These are phyloP conservation scores for Labeo catla DNA, from an alignment of 2,113 vertebrate species.

Conservation along the genomic window DNA sequence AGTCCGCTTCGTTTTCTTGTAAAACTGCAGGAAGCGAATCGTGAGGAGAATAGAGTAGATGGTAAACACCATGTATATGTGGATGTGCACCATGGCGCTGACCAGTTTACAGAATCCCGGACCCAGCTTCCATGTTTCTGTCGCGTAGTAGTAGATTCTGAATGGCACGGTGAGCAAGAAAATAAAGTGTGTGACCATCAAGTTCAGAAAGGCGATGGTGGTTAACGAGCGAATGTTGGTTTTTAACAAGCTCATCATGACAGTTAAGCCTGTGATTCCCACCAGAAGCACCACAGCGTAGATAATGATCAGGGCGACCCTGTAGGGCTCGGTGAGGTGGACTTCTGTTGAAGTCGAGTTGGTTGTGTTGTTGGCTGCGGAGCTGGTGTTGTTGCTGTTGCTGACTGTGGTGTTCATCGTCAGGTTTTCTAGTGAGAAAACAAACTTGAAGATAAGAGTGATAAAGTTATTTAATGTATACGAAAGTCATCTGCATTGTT, in stretches of 20 bases:
- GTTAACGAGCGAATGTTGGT: slow-evolving; percentile 82
- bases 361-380: background rate
- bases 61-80: slow-evolving; percentile 90
- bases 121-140: slow-evolving; percentile 67
- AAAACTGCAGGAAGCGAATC: slow-evolving; percentile 80
- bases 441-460: background rate
- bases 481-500: background rate
- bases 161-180: slow-evolving; percentile 90
- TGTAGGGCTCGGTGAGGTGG: accelerated
- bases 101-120: slow-evolving; percentile 75
- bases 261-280: slow-evolving; percentile 75
- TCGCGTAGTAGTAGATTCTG: slow-evolving; percentile 81
- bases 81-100: slow-evolving; percentile 88
- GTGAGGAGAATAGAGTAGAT: slow-evolving; percentile 86
- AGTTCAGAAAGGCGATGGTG: slow-evolving; percentile 84
- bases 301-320: slow-evolving; percentile 65
- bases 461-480: background rate
- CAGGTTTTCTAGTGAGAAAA: background rate
- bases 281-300: slow-evolving; percentile 76
- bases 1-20: slow-evolving; percentile 73
- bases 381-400: background rate
- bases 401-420: background rate
- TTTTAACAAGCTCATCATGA: slow-evolving; percentile 79
- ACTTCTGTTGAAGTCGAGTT: accelerated
- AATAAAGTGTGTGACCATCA: slow-evolving; percentile 83